Conservation (phyloP, 2,888 invertebrate genomes). For the Dynastes maya region DNA sequence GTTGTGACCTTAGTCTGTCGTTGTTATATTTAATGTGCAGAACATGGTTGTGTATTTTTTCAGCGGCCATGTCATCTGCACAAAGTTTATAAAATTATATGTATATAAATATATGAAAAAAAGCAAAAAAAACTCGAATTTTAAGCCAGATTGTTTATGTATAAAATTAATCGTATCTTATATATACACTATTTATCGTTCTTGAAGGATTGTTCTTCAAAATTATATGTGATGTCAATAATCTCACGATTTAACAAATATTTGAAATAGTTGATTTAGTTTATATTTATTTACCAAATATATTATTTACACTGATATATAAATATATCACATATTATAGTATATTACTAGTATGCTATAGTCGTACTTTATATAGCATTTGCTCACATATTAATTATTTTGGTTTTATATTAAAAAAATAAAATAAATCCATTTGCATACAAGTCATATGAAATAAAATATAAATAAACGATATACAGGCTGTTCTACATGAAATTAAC, state of each 20-base stretch:
- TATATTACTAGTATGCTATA: slow-evolving; percentile 53
- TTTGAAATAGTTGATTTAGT: slow-evolving; percentile 61
- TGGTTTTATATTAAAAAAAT: slow-evolving; percentile 53
- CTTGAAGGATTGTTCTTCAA: slow-evolving; percentile 67
- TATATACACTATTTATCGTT: slow-evolving; percentile 60
- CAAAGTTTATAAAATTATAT: slow-evolving; percentile 71
- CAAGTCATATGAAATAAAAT: slow-evolving; percentile 40
- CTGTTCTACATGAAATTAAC: slow-evolving; percentile 33
- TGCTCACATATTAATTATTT: slow-evolving; percentile 55
- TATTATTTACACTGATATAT: slow-evolving; percentile 63
- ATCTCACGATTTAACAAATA: slow-evolving; percentile 67
- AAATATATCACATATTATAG: slow-evolving; percentile 52
- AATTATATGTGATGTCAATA: slow-evolving; percentile 71
- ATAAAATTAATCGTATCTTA: slow-evolving; percentile 70
- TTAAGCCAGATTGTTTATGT: slow-evolving; percentile 70
- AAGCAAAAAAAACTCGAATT: slow-evolving; percentile 67
- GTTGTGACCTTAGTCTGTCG: slow-evolving; percentile 79
- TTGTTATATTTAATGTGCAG: slow-evolving; percentile 70
- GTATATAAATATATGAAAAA: slow-evolving; percentile 67
- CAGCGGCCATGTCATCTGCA: slow-evolving; percentile 58
- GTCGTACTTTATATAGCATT: slow-evolving; percentile 57
- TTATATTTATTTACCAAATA: slow-evolving; percentile 66
- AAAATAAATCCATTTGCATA: slow-evolving; percentile 52
- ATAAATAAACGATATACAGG: slow-evolving; percentile 23
- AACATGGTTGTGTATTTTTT: slow-evolving; percentile 58